Conservation (phyloP, 2,888 invertebrate genomes). For the Seira musarum region DNA sequence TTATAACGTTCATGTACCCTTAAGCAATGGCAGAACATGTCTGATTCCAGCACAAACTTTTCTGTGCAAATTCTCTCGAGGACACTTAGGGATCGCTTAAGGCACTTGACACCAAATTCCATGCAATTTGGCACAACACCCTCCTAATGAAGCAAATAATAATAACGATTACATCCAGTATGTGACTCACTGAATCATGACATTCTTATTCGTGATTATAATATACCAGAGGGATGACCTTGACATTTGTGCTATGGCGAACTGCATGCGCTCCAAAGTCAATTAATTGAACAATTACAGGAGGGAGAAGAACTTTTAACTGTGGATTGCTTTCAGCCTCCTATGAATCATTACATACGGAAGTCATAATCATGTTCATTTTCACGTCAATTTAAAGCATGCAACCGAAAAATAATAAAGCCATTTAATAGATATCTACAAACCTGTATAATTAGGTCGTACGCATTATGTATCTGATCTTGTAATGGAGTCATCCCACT, state of each 20-base stretch:
- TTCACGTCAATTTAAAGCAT: no score
- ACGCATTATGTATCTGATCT: slow-evolving; percentile 73
- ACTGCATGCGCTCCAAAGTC: slow-evolving; percentile 68
- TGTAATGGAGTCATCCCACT: slow-evolving; percentile 87
- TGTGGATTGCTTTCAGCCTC: slow-evolving; percentile 56
- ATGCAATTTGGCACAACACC: slow-evolving; percentile 69
- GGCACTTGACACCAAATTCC: slow-evolving; percentile 69
- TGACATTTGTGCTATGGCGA: slow-evolving; percentile 59
- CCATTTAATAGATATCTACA: no score
- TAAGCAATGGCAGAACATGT: slow-evolving; percentile 56
- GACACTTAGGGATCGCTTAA: slow-evolving; percentile 63
- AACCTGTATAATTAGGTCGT: slow-evolving; percentile 66
- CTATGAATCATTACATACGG: slow-evolving; percentile 44
- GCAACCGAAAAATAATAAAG: no score
- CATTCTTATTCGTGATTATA: no score
- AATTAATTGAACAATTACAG: slow-evolving; percentile 66
- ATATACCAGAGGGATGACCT: slow-evolving; percentile 66
- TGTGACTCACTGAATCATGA: no score
- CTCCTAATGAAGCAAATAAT: slow-evolving; percentile 49
- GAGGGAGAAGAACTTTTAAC: slow-evolving; percentile 62
- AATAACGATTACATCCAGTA: background rate
- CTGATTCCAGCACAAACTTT: slow-evolving; percentile 60
- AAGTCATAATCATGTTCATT: no score
- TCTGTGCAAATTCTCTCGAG: slow-evolving; percentile 62
- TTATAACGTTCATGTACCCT: slow-evolving; percentile 56